phyloP scores from a whole-genome alignment of 2,113 vertebrate species.

The Apistogramma diplotaenia region DNA sequence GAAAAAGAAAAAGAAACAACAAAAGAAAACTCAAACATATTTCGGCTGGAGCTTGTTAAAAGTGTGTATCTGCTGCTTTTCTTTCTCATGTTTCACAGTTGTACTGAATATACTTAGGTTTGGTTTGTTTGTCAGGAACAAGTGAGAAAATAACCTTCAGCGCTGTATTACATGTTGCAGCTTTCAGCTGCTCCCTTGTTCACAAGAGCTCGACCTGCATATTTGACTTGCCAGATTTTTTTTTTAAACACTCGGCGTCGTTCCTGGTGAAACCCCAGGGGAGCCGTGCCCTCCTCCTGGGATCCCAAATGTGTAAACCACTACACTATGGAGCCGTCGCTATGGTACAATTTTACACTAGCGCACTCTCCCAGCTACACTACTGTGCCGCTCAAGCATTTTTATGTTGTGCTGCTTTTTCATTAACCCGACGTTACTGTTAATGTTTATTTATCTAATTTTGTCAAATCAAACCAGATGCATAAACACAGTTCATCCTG shows the following conservation, averaged over 20 bases:
- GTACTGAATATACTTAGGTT: not conserved
- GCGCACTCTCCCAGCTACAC: not conserved
- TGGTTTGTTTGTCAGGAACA: not conserved
- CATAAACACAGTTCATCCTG: too few relatives aligned
- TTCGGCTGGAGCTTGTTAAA: not conserved
- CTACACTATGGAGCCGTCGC: not conserved
- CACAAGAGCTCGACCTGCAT: not conserved
- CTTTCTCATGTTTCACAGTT: not conserved
- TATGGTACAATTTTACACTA: not conserved
- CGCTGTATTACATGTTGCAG: not conserved
- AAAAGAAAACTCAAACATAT: not conserved
- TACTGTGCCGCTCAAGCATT: not conserved
- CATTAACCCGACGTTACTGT: accelerated
- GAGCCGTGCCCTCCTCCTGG: not conserved
- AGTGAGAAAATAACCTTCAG: not conserved
- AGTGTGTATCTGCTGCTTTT: not conserved
- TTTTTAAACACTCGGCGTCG: not conserved
- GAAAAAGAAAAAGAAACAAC: too few relatives aligned
- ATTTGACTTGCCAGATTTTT: too few relatives aligned
- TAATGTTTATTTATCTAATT: not conserved
- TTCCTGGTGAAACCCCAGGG: not conserved
- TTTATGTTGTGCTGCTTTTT: accelerated
- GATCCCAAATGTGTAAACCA: not conserved
- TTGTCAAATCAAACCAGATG: too few relatives aligned
- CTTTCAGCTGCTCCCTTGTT: not conserved